Evolutionary conservation across 2,888 invertebrate species (phyloP), one percentile per base, ranked within the genome.

Genomic region (Drosophila leonis): DNA sequence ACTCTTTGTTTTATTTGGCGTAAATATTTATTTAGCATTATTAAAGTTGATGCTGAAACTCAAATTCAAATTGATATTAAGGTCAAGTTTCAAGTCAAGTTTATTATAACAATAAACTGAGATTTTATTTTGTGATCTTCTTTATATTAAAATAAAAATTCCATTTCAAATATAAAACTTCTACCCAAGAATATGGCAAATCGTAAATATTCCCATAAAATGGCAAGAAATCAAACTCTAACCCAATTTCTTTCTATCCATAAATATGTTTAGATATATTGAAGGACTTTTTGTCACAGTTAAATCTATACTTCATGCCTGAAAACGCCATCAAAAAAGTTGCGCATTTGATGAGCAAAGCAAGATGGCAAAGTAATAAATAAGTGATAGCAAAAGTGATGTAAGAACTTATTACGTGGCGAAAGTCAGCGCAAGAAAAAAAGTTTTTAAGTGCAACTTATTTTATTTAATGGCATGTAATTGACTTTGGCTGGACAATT

Each of bases 401-500:
- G 49, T 48, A 24, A 62, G 49, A 69, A 73, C 52, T 64, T 55
- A 61, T 54, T 60, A 24, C 70, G 31, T 54, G 54, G 24, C 13
- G 1, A 9, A 6, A 35, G 51, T 51, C 15, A 13, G 49, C 42
- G 37, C n/a, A 13, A 31, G 42, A 29, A 46, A 57, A 18, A 59
- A 59, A 62, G 37, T 70, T 71, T 61, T 61, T 33, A 63, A 62
- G 60, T 27, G 48, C 37, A 63, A 60, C 42, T 78, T 69, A 56
- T 59, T 67, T 59, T 29, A 6, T 12, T 63, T 54, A 72, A 75
- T 72, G 67, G 65, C 72, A 59, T 65, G 80, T 78, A 87, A 84
- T 87, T 89, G 82, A 82, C 87, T 80, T 85, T 78, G 68, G 64
- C 65, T 57, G 63, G 65, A 63, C 80, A 72, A 80, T 85, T 80